Conservation (phyloP, 2,888 invertebrate genomes). For the Platynereis dumerilii region DNA sequence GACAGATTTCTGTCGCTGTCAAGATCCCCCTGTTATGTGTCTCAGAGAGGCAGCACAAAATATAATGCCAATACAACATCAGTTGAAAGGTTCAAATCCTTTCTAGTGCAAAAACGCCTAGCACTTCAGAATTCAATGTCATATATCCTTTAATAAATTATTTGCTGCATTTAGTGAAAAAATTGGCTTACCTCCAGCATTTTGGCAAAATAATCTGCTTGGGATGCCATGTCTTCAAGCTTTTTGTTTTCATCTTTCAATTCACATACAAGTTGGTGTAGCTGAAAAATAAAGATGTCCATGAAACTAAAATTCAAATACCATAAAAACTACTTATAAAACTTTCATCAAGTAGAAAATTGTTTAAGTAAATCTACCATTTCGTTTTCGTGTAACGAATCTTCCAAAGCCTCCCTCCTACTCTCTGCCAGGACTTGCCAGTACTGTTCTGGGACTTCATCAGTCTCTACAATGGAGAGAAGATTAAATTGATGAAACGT, state of each 20-base stretch:
- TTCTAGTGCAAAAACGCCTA: no score
- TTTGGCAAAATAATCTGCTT: constrained; percentile 6
- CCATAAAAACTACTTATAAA: no score
- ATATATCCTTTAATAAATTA: neutral
- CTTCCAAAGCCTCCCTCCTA: constrained; percentile 48
- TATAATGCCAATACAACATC: no score
- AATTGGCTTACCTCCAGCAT: neutral
- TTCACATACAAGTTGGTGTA: neutral
- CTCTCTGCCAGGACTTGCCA: constrained; percentile 55
- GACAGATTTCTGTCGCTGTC: no score
- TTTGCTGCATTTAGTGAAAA: neutral
- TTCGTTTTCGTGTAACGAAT: constrained; percentile 54
- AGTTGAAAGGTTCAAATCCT: no score
- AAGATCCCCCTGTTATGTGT: no score
- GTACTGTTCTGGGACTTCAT: constrained; percentile 47
- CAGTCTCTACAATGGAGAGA: constrained; percentile 37
- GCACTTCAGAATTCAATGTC: no score
- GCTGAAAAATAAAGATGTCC: neutral
- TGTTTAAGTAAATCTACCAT: no score
- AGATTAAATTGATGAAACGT: neutral
- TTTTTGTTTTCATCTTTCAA: constrained; percentile 5
- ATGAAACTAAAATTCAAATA: no score
- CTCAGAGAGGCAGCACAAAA: no score
- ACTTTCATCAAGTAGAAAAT: no score
- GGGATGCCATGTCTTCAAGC: neutral